phyloP scores from a whole-genome alignment of 2,113 vertebrate genomes.

The Sinocyclocheilus anophthalmus region DNA sequence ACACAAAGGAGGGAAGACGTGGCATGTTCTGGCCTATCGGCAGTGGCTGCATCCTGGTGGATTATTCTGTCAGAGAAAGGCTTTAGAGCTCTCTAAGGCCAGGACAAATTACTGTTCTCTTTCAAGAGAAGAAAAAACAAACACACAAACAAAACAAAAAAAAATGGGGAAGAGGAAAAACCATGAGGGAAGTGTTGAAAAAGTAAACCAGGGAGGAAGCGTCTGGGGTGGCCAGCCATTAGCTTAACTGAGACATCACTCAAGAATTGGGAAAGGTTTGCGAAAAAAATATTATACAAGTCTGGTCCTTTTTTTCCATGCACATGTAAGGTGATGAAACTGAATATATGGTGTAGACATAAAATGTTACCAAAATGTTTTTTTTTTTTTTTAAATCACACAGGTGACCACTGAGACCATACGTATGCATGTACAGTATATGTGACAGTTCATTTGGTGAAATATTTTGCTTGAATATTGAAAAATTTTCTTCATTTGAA shows the following conservation, averaged over 20 bases:
- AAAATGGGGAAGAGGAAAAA: conserved; percentile 21
- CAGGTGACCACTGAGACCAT: neutral
- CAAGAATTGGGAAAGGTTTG: neutral
- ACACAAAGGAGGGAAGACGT: conserved; percentile 26
- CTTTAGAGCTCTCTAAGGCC: conserved; percentile 50
- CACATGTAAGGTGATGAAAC: neutral
- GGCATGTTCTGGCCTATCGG: conserved; percentile 55
- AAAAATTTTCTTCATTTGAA: no score
- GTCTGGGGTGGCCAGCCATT: conserved; percentile 21
- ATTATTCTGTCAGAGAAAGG: conserved; percentile 56
- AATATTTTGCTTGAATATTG: no score
- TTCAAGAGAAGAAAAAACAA: conserved; percentile 17
- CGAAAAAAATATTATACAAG: neutral
- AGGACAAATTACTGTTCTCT: conserved; percentile 55
- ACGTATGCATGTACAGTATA: no score
- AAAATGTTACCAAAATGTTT: neutral
- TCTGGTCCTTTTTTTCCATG: neutral
- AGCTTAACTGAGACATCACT: conserved; percentile 7
- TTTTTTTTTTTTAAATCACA: neutral
- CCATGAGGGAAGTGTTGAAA: conserved; percentile 22
- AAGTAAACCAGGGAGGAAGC: conserved; percentile 46
- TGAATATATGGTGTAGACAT: neutral
- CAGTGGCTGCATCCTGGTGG: conserved; percentile 46
- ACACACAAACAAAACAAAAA: neutral
- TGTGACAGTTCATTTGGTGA: no score